Conservation (phyloP, 37 sponge, comb jelly and placozoan genomes). For the Oopsacas minuta region DNA sequence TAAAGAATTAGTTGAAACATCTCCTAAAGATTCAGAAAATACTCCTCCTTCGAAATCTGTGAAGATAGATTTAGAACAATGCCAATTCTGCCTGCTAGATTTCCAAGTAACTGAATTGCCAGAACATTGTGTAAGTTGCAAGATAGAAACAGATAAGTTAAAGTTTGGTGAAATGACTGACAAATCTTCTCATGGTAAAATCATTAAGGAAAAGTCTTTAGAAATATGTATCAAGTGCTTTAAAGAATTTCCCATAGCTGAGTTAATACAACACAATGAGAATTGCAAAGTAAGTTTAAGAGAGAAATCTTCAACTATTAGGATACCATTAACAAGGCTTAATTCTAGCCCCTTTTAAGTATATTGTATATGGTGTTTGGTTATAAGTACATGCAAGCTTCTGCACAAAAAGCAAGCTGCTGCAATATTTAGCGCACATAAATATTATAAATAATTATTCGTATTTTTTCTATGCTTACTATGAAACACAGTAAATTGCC, state of each 20-base stretch:
- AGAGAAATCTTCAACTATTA: neutral
- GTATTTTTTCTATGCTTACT: too few relatives aligned
- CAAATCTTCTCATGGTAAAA: neutral
- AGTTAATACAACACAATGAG: constrained; percentile 26
- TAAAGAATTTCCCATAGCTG: constrained; percentile 46
- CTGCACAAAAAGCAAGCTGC: too few relatives aligned
- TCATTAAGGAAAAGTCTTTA: constrained; percentile 24
- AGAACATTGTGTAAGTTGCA: constrained; percentile 22
- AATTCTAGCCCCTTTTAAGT: neutral
- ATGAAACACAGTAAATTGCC: too few relatives aligned
- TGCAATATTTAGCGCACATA: too few relatives aligned
- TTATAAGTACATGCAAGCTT: too few relatives aligned
- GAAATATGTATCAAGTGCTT: constrained; percentile 58
- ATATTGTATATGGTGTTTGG: too few relatives aligned
- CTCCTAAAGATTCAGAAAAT: neutral
- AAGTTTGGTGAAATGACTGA: neutral
- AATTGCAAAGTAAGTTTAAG: constrained; percentile 36
- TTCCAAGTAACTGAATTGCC: constrained; percentile 30
- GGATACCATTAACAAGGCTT: neutral
- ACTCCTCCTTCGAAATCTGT: neutral
- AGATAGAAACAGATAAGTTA: neutral
- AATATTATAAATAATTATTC: too few relatives aligned
- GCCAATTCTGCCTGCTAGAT: constrained; percentile 32
- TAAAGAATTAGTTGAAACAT: neutral
- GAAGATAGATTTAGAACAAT: constrained; percentile 30